Evolutionary conservation across 2,113 vertebrate genomes (phyloP).

Genomic region (Fukomys damarensis): DNA sequence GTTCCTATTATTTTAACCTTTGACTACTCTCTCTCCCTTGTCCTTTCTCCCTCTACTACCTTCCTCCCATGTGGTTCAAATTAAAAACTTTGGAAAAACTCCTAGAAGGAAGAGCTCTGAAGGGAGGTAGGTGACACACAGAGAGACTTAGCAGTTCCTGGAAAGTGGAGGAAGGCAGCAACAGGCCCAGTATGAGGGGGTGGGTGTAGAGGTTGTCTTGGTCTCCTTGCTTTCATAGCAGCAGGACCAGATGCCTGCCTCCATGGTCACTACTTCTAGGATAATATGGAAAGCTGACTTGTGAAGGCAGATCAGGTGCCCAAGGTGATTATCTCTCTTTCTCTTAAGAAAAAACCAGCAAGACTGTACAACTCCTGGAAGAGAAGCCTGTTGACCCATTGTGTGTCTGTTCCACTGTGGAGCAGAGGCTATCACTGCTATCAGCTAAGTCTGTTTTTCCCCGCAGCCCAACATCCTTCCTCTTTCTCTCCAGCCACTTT

Average conservation of each 20-base stretch:
- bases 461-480: background rate
- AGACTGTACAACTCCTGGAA: background rate
- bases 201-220: background rate
- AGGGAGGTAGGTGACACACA: background rate
- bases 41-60: conserved; percentile 1
- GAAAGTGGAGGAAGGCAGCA: background rate
- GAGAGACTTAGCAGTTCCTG: background rate
- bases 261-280: background rate
- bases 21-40: background rate
- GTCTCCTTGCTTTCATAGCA: background rate
- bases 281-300: conserved; percentile 10
- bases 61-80: conserved; percentile 45
- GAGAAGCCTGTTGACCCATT: background rate
- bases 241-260: background rate
- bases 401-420: background rate
- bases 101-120: background rate
- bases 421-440: background rate
- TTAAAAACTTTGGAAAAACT: conserved; percentile 57
- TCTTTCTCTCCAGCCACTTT: background rate
- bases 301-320: conserved; percentile 17
- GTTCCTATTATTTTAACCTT: background rate
- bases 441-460: background rate
- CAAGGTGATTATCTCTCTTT: background rate
- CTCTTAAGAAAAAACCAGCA: background rate
- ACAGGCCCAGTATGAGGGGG: background rate